These are phyloP conservation scores for Heliangelus exortis DNA, from an alignment of 2,797 vertebrate genomes.

Conservation along the genomic window DNA sequence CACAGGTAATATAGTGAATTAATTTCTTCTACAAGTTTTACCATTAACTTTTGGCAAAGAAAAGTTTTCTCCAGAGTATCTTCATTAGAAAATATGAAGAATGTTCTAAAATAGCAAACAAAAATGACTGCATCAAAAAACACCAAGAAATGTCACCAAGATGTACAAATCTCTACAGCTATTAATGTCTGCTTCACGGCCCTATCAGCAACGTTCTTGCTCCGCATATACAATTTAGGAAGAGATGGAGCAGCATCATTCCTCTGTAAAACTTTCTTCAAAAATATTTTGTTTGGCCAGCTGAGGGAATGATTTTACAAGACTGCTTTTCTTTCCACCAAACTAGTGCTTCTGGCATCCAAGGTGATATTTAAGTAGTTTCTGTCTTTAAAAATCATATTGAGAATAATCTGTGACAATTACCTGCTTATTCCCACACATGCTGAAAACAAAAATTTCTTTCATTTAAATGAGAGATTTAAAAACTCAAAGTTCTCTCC, in stretches of 20 bases:
- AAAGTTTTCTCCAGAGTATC: background rate
- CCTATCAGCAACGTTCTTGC: background rate
- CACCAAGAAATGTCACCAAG: background rate
- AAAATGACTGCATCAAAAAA: background rate
- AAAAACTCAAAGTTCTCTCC: background rate
- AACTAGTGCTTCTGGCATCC: background rate
- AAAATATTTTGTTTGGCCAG: background rate
- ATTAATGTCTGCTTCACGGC: background rate
- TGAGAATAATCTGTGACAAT: background rate
- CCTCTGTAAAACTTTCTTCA: background rate
- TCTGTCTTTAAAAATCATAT: background rate
- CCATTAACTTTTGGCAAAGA: background rate
- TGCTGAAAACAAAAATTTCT: background rate
- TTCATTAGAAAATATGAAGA: background rate
- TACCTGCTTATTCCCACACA: background rate
- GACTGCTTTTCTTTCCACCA: background rate
- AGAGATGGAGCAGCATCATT: background rate
- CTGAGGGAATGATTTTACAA: background rate
- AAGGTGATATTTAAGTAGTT: background rate
- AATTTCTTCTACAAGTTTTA: background rate
- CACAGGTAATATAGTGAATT: background rate
- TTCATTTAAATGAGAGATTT: too few relatives aligned
- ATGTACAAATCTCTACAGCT: background rate
- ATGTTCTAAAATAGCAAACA: background rate
- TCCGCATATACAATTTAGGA: background rate